Conservation (phyloP, 1,140 invertebrate species). For the Andricus grossulariae region DNA sequence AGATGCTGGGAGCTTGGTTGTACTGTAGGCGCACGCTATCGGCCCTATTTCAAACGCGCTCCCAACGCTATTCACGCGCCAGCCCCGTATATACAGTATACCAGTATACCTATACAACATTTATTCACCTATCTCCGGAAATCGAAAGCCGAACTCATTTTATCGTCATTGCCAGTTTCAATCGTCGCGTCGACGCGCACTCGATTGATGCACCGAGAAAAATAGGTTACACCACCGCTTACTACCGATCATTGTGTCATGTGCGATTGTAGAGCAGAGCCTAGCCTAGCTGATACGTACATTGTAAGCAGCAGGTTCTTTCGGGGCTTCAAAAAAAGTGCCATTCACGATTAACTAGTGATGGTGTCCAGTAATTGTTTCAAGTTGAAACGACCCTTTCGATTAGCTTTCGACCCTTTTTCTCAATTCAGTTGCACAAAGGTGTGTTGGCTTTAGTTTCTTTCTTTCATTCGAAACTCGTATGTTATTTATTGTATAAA, state of each 20-base stretch:
- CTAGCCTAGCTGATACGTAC: neutral
- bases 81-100: constrained; percentile 31
- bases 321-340: neutral
- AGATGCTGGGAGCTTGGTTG: constrained; percentile 57
- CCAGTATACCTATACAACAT: constrained; percentile 38
- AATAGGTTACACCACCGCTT: constrained; percentile 29
- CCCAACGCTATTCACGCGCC: constrained; percentile 65
- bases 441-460: constrained; percentile 7
- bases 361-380: neutral
- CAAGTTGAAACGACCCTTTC: neutral
- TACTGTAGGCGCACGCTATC: constrained; percentile 20
- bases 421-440: constrained; percentile 23
- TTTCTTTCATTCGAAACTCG: neutral
- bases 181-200: constrained; percentile 49
- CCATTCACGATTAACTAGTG: neutral
- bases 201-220: constrained; percentile 29
- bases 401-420: constrained; percentile 25
- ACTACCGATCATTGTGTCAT: neutral
- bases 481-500: no score
- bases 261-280: neutral
- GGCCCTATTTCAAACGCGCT: constrained; percentile 56
- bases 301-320: constrained; percentile 30
- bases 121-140: constrained; percentile 44
- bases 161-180: constrained; percentile 55
- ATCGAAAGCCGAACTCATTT: constrained; percentile 50